A percentile compares a stretch with the other conserved stretches of the same genome.
These are phyloP conservation scores for Phycodurus eques DNA, from an alignment of 2,113 vertebrate genomes.

Conservation along the genomic window DNA sequence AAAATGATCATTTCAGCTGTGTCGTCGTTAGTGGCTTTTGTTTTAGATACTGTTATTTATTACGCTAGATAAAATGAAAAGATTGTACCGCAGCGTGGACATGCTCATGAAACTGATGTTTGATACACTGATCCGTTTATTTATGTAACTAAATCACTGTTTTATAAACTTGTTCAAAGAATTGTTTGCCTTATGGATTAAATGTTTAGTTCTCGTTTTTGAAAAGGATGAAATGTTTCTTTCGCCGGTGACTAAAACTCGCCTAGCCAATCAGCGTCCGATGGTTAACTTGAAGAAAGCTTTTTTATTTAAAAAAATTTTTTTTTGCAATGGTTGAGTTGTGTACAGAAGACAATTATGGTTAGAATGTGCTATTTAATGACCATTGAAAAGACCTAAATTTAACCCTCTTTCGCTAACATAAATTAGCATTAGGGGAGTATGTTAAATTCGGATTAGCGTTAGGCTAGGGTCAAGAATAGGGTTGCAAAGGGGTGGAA, in stretches of 20 bases:
- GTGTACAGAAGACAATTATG: too few species aligned
- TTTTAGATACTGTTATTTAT: conserved; percentile 89
- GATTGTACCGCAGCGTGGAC: conserved; percentile 83
- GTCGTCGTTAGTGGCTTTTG: conserved; percentile 79
- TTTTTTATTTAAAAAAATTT: too few species aligned
- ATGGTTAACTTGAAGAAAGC: background rate
- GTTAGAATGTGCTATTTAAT: too few species aligned
- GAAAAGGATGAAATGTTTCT: too few species aligned
- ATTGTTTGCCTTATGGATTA: background rate
- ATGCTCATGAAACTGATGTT: conserved; percentile 99
- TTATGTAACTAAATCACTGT: conserved; percentile 99
- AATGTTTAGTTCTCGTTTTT: background rate
- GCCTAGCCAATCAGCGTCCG: background rate
- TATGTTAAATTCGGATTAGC: too few species aligned
- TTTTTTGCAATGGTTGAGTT: too few species aligned
- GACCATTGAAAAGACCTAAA: too few species aligned
- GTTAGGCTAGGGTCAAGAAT: too few species aligned
- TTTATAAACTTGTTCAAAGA: conserved; percentile 98
- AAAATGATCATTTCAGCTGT: conserved; percentile 51
- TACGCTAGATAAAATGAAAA: conserved; percentile 67
- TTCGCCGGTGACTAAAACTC: too few species aligned
- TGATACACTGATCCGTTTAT: conserved; percentile 99
- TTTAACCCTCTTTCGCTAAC: too few species aligned
- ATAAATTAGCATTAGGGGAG: too few species aligned
- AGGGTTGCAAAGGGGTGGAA: too few species aligned